phyloP scores from a whole-genome alignment of 2,797 vertebrate genomes.

The Fratercula arctica region DNA sequence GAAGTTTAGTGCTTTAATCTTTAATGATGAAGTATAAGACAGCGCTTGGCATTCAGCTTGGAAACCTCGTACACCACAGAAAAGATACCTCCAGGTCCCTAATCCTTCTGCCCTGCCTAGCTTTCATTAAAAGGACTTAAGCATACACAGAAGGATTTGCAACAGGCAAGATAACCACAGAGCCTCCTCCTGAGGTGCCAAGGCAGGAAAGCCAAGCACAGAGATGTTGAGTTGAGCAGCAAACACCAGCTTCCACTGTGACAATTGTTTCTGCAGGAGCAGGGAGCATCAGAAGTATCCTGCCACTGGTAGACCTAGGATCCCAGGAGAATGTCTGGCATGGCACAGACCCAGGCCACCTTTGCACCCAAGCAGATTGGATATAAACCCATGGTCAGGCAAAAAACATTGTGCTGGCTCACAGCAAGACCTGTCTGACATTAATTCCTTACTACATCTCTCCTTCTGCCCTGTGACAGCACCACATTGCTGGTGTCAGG shows the following conservation, averaged over 20 bases:
- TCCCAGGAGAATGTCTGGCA: neutral
- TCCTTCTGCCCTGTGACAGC: neutral
- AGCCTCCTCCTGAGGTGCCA: neutral
- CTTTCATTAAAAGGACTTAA: neutral
- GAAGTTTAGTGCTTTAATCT: slow-evolving; percentile 26
- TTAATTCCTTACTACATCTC: neutral
- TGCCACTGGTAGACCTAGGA: neutral
- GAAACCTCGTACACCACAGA: neutral
- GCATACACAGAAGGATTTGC: neutral
- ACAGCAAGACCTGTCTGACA: neutral
- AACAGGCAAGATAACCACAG: neutral
- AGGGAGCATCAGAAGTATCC: neutral
- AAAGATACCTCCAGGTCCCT: neutral
- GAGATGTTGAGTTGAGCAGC: neutral
- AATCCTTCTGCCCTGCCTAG: neutral
- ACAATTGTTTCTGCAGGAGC: neutral
- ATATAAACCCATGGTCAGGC: neutral
- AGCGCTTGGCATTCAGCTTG: neutral
- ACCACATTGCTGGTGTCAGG: neutral
- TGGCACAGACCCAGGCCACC: neutral
- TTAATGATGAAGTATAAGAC: neutral
- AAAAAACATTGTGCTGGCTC: neutral
- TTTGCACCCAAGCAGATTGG: neutral
- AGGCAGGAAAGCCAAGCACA: neutral
- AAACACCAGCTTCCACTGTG: neutral